Evolutionary conservation across 2,113 vertebrate species (phyloP).

Genomic region (Zosterops lateralis): DNA sequence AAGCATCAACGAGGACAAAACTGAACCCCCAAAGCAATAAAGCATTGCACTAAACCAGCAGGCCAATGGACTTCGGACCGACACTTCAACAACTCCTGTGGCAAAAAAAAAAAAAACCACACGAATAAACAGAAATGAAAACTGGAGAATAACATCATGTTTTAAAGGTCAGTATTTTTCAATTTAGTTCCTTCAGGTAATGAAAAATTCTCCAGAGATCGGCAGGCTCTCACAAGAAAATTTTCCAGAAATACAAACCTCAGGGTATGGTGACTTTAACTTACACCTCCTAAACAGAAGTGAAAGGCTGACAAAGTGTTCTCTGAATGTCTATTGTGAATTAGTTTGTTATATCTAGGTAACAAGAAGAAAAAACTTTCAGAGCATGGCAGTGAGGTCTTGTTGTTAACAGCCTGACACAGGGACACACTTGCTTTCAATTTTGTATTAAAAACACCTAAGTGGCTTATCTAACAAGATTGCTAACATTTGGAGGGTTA

Average conservation of each 20-base stretch:
- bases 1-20: slow-evolving; percentile 89
- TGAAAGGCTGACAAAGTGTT: background rate
- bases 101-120: background rate
- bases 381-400: background rate
- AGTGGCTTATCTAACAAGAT: background rate
- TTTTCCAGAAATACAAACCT: background rate
- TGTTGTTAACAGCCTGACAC: background rate
- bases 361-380: background rate
- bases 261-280: background rate
- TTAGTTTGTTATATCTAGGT: background rate
- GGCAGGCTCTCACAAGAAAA: background rate
- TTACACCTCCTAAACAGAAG: background rate
- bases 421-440: background rate
- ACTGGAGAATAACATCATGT: background rate
- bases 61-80: slow-evolving; percentile 85
- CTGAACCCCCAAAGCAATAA: slow-evolving; percentile 90
- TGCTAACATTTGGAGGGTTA: background rate
- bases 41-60: slow-evolving; percentile 99
- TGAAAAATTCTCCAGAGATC: background rate
- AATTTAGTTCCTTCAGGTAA: background rate
- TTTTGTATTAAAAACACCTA: background rate
- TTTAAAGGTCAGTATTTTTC: background rate
- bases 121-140: background rate
- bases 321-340: background rate
- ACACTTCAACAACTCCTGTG: slow-evolving; percentile 82